Base-by-base conservation (phyloP, 2,113 vertebrate genomes). In the Xenus cinereus region DNA sequence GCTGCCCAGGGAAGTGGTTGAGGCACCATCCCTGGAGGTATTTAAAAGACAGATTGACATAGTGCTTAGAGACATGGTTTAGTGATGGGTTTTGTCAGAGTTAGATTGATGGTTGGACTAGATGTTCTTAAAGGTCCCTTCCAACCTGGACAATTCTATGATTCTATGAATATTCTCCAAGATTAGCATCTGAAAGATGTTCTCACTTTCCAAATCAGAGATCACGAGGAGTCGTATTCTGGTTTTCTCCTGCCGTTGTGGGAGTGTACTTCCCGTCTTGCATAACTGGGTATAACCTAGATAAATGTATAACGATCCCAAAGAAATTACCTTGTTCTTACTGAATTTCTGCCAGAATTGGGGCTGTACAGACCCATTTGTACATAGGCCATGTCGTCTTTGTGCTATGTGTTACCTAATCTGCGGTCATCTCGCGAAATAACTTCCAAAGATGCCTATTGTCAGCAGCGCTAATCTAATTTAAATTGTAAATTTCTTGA, bases 401-500 rank as follows among this genome's bases (percentile, higher is more conserved):
- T 56, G 37, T 53, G 82, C 83, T 69, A 45, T 17, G 18, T 5
- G 1, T n/a, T 73, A 7, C 7, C 63, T 62, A 6, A 39, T 68
- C 69, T 28, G 14, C 6, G 83, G 63, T 72, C 90, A 77, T n/a
- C 24, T 72, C 77, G 33, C 5, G 6, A 32, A 63, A 23, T 18
- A 11, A 24, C 86, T 73, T 37, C 86, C 86, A 5, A 10, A 63
- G 53, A 32, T 7, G 35, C 6, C 92, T 67, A 18, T 32, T 71
- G 46, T 76, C 72, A n/a, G 78, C 59, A 9, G 62, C 2, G 37
- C 73, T 56, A 28, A 51, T 84, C 73, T 39, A 15, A 92, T 95
- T 95, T 83, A 28, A 88, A 85, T 92, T 94, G 75, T 73, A 92
- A 68, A 93, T 93, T 66, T 19, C 45, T 21, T 1, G 19, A 69